phyloP scores from a whole-genome alignment of 2,113 vertebrate species.

The Panurus biarmicus region DNA sequence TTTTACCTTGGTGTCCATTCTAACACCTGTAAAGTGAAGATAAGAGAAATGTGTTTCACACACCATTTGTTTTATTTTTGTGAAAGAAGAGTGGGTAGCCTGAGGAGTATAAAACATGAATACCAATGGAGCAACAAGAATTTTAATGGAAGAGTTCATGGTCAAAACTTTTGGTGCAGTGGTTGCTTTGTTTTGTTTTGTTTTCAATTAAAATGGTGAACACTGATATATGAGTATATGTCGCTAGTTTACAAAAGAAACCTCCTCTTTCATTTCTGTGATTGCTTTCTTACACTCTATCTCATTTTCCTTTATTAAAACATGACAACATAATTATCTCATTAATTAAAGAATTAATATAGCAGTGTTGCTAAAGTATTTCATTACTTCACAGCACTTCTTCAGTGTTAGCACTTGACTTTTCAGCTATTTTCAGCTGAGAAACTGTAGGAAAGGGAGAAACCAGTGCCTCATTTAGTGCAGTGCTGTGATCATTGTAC shows the following conservation, averaged over 20 bases:
- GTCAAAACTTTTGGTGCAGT: neutral
- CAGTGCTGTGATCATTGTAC: neutral
- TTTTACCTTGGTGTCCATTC: neutral
- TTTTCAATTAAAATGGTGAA: neutral
- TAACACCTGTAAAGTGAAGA: neutral
- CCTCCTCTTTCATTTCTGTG: neutral
- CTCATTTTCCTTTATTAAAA: neutral
- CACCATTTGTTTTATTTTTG: neutral
- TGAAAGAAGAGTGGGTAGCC: neutral
- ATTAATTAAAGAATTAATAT: neutral
- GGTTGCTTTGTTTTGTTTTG: neutral
- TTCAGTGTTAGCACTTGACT: neutral
- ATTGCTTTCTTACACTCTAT: neutral
- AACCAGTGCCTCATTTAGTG: neutral
- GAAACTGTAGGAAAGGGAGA: neutral
- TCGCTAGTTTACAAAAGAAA: neutral
- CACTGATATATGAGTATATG: neutral
- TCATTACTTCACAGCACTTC: neutral
- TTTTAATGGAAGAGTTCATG: neutral
- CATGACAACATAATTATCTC: neutral
- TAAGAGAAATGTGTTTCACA: neutral
- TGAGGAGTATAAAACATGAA: neutral
- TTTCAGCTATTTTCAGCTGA: neutral
- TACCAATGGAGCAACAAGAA: neutral
- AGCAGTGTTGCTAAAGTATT: neutral